Percentiles rank a stretch among this genome's conserved stretches.
Evolutionary conservation across 1,140 invertebrate genomes (phyloP).

Genomic region (Drusus annulatus): DNA sequence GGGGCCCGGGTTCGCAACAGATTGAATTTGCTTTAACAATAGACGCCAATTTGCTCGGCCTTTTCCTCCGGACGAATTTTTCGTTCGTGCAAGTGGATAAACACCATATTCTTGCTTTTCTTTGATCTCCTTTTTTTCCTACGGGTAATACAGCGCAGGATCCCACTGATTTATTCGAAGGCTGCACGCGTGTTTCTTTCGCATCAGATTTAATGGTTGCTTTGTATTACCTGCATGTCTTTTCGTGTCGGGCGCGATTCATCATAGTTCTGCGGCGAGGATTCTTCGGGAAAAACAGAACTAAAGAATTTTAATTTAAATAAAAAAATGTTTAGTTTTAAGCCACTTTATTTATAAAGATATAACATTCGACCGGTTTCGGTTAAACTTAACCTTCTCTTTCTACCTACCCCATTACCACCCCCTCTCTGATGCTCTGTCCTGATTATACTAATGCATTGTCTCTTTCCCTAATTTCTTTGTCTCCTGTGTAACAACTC

Average conservation of each 20-base stretch:
- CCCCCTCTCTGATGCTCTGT: too few species aligned
- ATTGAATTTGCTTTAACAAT: conserved; percentile 56
- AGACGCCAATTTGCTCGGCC: conserved; percentile 50
- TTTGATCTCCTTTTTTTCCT: conserved; percentile 2
- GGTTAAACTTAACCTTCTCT: too few species aligned
- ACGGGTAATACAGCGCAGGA: conserved; percentile 7
- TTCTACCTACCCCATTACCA: too few species aligned
- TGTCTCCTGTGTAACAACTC: too few species aligned
- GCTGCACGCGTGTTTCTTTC: conserved; percentile 39
- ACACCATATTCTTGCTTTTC: conserved; percentile 17
- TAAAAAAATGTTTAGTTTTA: too few species aligned
- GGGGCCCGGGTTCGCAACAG: conserved; percentile 32
- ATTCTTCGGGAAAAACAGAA: too few species aligned
- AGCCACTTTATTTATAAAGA: too few species aligned
- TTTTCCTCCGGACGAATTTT: conserved; percentile 37
- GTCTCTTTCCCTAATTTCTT: too few species aligned
- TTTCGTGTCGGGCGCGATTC: conserved; percentile 7
- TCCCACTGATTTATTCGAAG: conserved; percentile 20
- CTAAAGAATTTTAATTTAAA: too few species aligned
- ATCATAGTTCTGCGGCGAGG: conserved; percentile 4
- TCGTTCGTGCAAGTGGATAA: conserved; percentile 22
- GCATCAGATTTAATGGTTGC: conserved; percentile 31
- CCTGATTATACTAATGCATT: too few species aligned
- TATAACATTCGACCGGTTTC: too few species aligned
- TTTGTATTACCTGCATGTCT: conserved; percentile 24